Evolutionary conservation across 2,113 vertebrate species (phyloP).

Genomic region (Labeo rohita): DNA sequence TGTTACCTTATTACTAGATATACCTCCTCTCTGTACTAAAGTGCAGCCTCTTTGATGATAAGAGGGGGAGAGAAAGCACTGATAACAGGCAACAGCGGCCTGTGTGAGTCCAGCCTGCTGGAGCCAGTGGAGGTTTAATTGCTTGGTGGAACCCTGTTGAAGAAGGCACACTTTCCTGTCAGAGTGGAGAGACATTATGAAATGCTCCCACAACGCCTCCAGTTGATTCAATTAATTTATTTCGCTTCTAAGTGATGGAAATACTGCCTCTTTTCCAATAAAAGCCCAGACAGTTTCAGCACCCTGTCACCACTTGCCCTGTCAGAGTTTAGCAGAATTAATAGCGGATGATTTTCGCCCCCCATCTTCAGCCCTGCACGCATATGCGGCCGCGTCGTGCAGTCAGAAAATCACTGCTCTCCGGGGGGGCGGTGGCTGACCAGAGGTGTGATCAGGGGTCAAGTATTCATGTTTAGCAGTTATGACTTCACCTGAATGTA

Average conservation of each 20-base stretch:
- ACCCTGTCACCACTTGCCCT: constrained; percentile 61
- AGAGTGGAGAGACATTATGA: constrained; percentile 70
- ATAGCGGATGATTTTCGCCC: constrained; percentile 57
- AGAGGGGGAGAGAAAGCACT: constrained; percentile 70
- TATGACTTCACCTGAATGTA: constrained; percentile 59
- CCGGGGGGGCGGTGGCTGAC: not conserved
- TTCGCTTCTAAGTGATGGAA: constrained; percentile 74
- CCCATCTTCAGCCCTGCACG: constrained; percentile 52
- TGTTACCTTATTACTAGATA: constrained; percentile 65
- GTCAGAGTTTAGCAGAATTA: constrained; percentile 60
- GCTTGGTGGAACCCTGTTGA: constrained; percentile 77
- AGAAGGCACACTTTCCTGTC: constrained; percentile 66
- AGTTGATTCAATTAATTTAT: constrained; percentile 77
- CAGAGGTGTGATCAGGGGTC: constrained; percentile 53
- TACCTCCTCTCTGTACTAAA: constrained; percentile 75
- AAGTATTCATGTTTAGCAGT: constrained; percentile 57
- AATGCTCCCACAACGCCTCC: constrained; percentile 73
- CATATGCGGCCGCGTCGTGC: constrained; percentile 47
- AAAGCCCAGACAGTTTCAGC: constrained; percentile 67
- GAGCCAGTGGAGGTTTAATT: constrained; percentile 76
- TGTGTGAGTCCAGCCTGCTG: constrained; percentile 63
- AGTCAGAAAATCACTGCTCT: constrained; percentile 60
- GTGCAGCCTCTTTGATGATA: constrained; percentile 76
- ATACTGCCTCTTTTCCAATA: constrained; percentile 73
- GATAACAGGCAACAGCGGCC: constrained; percentile 72